Conservation (phyloP, 92 coral and sea anemone species). For the Paragorgia papillata region DNA sequence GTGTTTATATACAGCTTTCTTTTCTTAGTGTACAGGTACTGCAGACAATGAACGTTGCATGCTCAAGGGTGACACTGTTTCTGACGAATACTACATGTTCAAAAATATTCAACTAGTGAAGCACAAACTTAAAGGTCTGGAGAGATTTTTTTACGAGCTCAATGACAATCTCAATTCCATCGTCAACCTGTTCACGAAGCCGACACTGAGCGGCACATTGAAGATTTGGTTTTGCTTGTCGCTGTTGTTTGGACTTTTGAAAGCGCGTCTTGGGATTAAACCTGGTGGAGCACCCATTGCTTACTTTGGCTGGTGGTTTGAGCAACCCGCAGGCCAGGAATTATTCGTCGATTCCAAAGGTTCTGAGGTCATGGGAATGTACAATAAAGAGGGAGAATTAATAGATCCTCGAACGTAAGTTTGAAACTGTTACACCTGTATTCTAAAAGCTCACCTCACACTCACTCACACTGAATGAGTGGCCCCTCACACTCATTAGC, state of each 20-base stretch:
- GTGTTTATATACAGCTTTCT: not conserved
- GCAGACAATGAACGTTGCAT: constrained; percentile 24
- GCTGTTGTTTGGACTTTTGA: constrained; percentile 21
- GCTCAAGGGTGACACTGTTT: not conserved
- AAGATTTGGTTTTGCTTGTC: constrained; percentile 1
- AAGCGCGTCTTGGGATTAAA: constrained; percentile 62
- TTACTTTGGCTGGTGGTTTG: constrained; percentile 82
- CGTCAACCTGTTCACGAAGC: not conserved
- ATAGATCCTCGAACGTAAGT: constrained; percentile 81
- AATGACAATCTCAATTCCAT: constrained; percentile 1
- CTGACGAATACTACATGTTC: not conserved
- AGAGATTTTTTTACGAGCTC: not conserved
- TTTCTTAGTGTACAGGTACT: constrained; percentile 6
- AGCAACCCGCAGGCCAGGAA: constrained; percentile 47
- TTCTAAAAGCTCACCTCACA: too few species aligned
- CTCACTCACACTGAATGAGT: too few species aligned
- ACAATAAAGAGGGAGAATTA: constrained; percentile 80
- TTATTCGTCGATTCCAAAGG: constrained; percentile 60
- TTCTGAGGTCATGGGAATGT: constrained; percentile 68
- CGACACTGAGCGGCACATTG: not conserved
- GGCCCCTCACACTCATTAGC: too few species aligned
- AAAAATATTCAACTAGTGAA: not conserved
- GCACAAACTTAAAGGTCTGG: not conserved
- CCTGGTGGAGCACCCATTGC: constrained; percentile 59
- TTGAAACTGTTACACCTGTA: too few species aligned